phyloP scores from a whole-genome alignment of 2,113 vertebrate genomes.

The Gambusia holbrooki region DNA sequence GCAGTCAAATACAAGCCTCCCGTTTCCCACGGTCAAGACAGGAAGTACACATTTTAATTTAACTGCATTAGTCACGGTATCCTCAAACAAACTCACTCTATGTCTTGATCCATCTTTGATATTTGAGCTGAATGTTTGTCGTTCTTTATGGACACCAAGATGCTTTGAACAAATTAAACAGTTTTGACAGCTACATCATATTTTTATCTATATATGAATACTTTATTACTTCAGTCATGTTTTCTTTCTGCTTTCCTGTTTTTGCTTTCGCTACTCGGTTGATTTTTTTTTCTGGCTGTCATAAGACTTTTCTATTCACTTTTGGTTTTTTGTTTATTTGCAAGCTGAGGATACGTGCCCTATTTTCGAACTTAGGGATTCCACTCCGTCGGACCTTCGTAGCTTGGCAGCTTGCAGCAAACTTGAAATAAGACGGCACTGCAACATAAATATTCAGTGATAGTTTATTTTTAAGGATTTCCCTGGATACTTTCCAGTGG shows the following conservation, averaged over 20 bases:
- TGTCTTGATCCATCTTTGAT: conserved; percentile 22
- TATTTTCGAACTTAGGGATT: neutral
- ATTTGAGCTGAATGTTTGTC: conserved; percentile 13
- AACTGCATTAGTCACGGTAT: conserved; percentile 45
- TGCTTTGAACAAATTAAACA: neutral
- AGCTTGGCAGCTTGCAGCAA: neutral
- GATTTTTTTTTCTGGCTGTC: too few relatives aligned
- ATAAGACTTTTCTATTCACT: neutral
- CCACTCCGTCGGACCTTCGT: neutral
- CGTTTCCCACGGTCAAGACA: conserved; percentile 51
- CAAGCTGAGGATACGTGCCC: too few relatives aligned
- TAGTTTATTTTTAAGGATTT: neutral
- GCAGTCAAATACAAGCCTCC: conserved; percentile 29
- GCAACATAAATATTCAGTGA: neutral
- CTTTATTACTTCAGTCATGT: neutral
- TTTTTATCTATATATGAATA: neutral
- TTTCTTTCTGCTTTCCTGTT: too few relatives aligned
- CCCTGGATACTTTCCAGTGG: neutral
- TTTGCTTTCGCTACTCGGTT: too few relatives aligned
- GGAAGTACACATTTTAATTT: conserved; percentile 56
- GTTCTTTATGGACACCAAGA: conserved; percentile 17
- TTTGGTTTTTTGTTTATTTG: neutral
- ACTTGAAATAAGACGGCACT: neutral
- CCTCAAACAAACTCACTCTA: conserved; percentile 15
- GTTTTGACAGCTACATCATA: neutral